Percentiles rank a stretch among this genome's conserved stretches.
phyloP scores from a whole-genome alignment of 2,888 invertebrate species.

The Ormia ochracea region DNA sequence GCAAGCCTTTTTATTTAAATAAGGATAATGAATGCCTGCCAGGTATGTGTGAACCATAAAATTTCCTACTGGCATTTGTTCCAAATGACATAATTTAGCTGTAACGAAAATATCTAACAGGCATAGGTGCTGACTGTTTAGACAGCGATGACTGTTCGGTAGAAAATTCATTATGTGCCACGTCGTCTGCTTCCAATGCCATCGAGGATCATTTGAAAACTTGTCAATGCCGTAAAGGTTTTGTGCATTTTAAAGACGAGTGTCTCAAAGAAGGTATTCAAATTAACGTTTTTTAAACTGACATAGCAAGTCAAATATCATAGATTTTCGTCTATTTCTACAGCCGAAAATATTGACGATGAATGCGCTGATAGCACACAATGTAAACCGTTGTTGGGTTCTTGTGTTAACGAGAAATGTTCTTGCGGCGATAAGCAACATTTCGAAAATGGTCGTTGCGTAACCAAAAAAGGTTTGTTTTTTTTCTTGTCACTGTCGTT shows the following conservation, averaged over 20 bases:
- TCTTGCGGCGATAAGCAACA: conserved; percentile 72
- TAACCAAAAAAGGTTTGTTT: conserved; percentile 69
- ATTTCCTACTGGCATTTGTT: no score
- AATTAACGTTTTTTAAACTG: neutral
- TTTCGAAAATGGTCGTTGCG: conserved; percentile 71
- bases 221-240: conserved; percentile 74
- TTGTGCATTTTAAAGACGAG: conserved; percentile 73
- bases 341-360: conserved; percentile 72
- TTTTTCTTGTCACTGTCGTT: neutral
- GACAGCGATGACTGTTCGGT: conserved; percentile 69
- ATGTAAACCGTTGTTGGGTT: conserved; percentile 74
- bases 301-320: neutral
- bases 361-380: conserved; percentile 75
- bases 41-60: no score
- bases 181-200: conserved; percentile 62
- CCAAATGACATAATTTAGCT: neutral
- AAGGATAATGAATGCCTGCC: conserved; percentile 69
- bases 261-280: conserved; percentile 73
- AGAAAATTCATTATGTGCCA: conserved; percentile 69
- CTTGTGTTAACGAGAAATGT: conserved; percentile 72
- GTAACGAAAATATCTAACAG: conserved; percentile 55
- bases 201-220: conserved; percentile 67
- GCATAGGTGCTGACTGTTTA: conserved; percentile 71
- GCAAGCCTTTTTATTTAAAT: conserved; percentile 69
- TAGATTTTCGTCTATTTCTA: neutral